A percentile compares a stretch with the other conserved stretches of the same genome.
phyloP scores from a whole-genome alignment of 2,888 invertebrate species.

The Gari tellinella region DNA sequence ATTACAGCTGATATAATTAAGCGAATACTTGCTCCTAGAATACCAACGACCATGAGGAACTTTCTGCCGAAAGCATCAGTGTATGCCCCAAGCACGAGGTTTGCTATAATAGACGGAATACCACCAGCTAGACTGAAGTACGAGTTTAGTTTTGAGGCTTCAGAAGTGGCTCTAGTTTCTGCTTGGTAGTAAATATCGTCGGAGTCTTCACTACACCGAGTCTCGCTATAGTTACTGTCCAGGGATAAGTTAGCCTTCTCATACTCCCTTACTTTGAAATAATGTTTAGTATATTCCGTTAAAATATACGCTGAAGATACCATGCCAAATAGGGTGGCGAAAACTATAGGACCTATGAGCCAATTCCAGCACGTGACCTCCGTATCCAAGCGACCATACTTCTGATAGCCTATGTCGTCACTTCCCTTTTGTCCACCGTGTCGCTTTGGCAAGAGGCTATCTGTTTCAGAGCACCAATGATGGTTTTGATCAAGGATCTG shows the following conservation, averaged over 20 bases:
- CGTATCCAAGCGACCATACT: slow-evolving; percentile 8
- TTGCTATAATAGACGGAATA: slow-evolving; percentile 49
- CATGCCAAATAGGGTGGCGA: slow-evolving; percentile 47
- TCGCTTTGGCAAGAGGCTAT: no score
- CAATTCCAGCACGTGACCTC: slow-evolving; percentile 42
- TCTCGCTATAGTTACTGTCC: slow-evolving; percentile 18
- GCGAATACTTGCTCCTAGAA: slow-evolving; percentile 54
- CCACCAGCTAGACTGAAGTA: slow-evolving; percentile 55
- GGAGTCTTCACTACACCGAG: slow-evolving; percentile 29
- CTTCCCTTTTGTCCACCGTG: no score
- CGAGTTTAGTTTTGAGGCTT: slow-evolving; percentile 49
- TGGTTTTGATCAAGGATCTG: no score
- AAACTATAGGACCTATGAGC: slow-evolving; percentile 49
- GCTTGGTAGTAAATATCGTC: slow-evolving; percentile 29
- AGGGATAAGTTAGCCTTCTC: slow-evolving; percentile 42
- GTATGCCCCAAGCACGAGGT: slow-evolving; percentile 55
- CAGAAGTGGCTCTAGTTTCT: slow-evolving; percentile 45
- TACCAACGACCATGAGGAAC: slow-evolving; percentile 57
- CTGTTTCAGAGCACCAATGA: no score
- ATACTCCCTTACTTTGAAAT: slow-evolving; percentile 30
- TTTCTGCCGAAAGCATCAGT: slow-evolving; percentile 65
- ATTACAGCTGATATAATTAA: slow-evolving; percentile 42
- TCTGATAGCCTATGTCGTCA: no score
- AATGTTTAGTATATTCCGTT: slow-evolving; percentile 49
- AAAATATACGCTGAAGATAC: slow-evolving; percentile 47